Conservation (phyloP, 1,140 invertebrate species). For the Drosophila watanabei region DNA sequence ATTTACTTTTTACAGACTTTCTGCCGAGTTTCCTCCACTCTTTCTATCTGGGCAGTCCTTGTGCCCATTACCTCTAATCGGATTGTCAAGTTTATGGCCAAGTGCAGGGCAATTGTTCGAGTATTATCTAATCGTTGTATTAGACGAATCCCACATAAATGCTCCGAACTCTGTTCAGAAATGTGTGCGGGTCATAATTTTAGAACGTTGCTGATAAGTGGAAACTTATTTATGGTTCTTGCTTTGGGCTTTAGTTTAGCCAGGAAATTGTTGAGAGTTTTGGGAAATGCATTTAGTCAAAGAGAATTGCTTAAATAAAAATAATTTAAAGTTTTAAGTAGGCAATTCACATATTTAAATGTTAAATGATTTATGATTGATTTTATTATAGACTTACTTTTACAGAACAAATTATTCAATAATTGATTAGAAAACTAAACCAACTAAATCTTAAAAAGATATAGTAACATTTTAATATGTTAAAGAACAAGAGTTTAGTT, state of each 20-base stretch:
- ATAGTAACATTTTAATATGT: too few species aligned
- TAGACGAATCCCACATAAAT: constrained; percentile 10
- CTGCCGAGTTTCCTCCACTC: not conserved
- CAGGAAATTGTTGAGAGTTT: too few species aligned
- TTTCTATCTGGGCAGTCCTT: not conserved
- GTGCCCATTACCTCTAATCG: constrained; percentile 25
- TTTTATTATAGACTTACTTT: too few species aligned
- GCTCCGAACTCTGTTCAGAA: not conserved
- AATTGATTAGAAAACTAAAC: too few species aligned
- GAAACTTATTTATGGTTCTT: constrained; percentile 23
- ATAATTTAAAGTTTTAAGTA: not conserved
- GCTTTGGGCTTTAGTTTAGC: not conserved
- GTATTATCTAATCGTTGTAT: constrained; percentile 37
- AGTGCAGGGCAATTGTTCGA: constrained; percentile 13
- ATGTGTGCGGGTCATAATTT: constrained; percentile 30
- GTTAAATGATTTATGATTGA: too few species aligned
- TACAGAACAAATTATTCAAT: too few species aligned
- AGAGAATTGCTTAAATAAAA: not conserved
- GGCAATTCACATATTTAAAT: too few species aligned
- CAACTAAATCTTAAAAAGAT: too few species aligned
- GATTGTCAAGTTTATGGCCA: constrained; percentile 45
- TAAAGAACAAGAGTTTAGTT: not conserved
- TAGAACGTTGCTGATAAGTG: constrained; percentile 12
- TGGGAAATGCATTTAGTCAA: too few species aligned
- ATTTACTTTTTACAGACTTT: constrained; percentile 14